Evolutionary conservation across 30 jellyfish, hydroid and myxozoan genomes (phyloP), one percentile per base, ranked within the genome.

Genomic region (Chrysaora quinquecirrha): DNA sequence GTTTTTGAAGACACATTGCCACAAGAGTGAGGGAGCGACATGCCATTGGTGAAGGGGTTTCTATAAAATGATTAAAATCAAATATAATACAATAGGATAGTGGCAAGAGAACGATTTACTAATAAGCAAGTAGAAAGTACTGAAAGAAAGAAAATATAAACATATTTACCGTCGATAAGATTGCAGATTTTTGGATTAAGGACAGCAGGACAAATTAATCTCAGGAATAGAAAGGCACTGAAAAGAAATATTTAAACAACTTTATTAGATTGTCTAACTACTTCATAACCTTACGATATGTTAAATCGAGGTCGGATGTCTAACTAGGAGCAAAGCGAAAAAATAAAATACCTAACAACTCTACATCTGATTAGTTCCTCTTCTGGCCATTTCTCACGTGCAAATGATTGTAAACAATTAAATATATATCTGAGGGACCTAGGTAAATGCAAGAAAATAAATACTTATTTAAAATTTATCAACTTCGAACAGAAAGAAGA

Each of bases 1-100:
- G 94, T 61, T 93, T 93, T 67, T 93, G 98, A 34, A 93, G 68
- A 64, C 98, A 93, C 98, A 93, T 93, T 30, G 98, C 98, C 71
- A 93, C 98, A 22, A 93, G 75, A 10, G 98, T 93, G 72, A 93
- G 73, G 1, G 98, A 79, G 18, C 98, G 78, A 1, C 94, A 83
- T 4, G 98, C 95, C 98, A 93, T 86, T 54, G 87, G 96, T 2
- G 98, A 87, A 0, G 92, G 96, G 12, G 94, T 87, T 87, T 93
- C 98, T 93, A 80, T 9, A 1, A 74, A 74, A 6, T n/a, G 12
- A 31, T 23, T 4, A 31, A 29, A 7, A 25, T 20, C 23, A 20
- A 3, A 29, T 4, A 66, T 25, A 66, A n/a, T 10, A 23, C 6
- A 25, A n/a, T 23, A 31, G 69, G 69, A 4, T 3, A 25, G 79